A percentile compares a stretch with the other conserved stretches of the same genome.
Evolutionary conservation across 2,888 invertebrate genomes (phyloP).

Genomic region (Tipula confusa): DNA sequence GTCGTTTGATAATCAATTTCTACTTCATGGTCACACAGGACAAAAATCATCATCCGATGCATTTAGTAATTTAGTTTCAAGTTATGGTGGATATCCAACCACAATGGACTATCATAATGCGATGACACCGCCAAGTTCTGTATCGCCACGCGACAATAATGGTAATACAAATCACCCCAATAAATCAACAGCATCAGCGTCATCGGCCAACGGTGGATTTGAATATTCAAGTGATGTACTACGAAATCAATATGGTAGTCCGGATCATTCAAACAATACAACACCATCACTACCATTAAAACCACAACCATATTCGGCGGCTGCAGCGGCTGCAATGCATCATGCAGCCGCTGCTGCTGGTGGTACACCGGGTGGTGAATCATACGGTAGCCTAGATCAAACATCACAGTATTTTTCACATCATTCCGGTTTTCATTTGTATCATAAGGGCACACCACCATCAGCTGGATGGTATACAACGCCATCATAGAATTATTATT

Average conservation of each 20-base stretch:
- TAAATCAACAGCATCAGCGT: conserved; percentile 35
- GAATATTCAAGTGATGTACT: conserved; percentile 64
- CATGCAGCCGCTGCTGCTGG: conserved; percentile 54
- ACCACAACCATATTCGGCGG: conserved; percentile 81
- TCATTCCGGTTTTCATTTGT: conserved; percentile 79
- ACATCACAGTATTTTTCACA: conserved; percentile 77
- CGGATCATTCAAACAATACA: conserved; percentile 54
- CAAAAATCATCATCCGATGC: conserved; percentile 56
- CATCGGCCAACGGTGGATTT: conserved; percentile 49
- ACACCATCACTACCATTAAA: conserved; percentile 73
- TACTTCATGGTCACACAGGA: conserved; percentile 51
- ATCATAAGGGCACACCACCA: conserved; percentile 70
- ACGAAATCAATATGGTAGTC: conserved; percentile 52
- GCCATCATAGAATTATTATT: conserved; percentile 58
- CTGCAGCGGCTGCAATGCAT: conserved; percentile 59
- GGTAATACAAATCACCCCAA: conserved; percentile 52
- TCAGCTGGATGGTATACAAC: conserved; percentile 75
- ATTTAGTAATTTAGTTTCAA: conserved; percentile 57
- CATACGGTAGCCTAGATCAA: conserved; percentile 64
- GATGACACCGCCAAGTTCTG: conserved; percentile 96
- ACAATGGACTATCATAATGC: conserved; percentile 83
- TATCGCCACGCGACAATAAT: conserved; percentile 84
- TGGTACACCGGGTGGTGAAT: conserved; percentile 53
- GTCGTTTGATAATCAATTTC: conserved; percentile 61
- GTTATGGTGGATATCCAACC: conserved; percentile 58